A percentile compares a stretch with the other conserved stretches of the same genome.
These are phyloP conservation scores for Hemiscyllium ocellatum DNA, from an alignment of 2,113 vertebrate genomes.

Conservation along the genomic window DNA sequence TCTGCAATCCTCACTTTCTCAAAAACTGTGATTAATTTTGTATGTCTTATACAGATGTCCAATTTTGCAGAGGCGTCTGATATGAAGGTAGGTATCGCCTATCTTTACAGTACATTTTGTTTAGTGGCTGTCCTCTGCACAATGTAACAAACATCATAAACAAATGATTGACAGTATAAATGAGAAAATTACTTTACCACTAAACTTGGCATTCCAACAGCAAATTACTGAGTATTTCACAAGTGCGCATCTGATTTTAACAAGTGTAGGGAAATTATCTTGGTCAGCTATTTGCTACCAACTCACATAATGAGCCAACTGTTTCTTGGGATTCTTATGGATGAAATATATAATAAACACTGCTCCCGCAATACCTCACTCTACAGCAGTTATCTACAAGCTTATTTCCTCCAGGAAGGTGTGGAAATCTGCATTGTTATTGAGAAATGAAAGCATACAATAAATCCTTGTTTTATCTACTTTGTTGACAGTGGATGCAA, in stretches of 20 bases:
- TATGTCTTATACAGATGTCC: background rate
- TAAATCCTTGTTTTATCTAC: conserved; percentile 36
- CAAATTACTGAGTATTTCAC: background rate
- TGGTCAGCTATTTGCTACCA: background rate
- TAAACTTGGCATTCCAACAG: background rate
- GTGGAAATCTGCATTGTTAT: background rate
- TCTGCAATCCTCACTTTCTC: too few species aligned
- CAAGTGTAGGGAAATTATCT: background rate
- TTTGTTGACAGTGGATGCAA: conserved; percentile 20
- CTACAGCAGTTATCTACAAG: background rate
- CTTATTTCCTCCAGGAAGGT: background rate
- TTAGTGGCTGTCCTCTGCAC: background rate
- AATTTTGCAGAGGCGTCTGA: background rate
- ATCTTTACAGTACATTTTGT: background rate
- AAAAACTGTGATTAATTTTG: background rate
- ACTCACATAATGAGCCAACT: background rate
- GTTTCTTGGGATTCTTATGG: conserved; percentile 21
- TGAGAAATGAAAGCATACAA: conserved; percentile 8
- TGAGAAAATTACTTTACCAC: background rate
- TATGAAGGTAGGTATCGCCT: background rate
- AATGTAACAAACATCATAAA: background rate
- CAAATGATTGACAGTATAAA: background rate
- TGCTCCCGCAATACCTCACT: background rate
- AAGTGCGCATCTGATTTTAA: background rate
- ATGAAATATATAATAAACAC: background rate